Conservation (phyloP, 1,140 invertebrate genomes). For the Calliphora vicina region DNA sequence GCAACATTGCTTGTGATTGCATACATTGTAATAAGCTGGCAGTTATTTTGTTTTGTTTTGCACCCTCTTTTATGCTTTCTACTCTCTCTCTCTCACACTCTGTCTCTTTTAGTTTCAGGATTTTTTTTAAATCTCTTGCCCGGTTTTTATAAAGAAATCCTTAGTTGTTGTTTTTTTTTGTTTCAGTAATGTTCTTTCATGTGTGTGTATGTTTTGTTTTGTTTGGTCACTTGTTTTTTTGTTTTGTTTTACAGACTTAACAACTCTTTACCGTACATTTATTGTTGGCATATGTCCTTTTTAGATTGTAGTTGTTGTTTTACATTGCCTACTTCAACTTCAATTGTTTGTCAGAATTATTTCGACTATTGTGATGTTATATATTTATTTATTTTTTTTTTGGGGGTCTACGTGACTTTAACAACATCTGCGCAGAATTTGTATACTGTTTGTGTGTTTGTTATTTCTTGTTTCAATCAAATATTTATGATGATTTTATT, state of each 20-base stretch:
- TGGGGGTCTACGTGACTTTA: slow-evolving; percentile 22
- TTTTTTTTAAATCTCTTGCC: too few relatives aligned
- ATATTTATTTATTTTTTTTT: background rate
- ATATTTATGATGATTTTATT: background rate
- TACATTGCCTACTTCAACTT: background rate
- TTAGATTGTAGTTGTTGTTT: too few relatives aligned
- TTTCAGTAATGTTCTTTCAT: background rate
- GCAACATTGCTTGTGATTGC: too few relatives aligned
- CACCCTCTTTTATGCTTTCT: background rate
- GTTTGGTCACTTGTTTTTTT: background rate
- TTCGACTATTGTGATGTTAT: background rate
- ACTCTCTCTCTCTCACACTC: background rate
- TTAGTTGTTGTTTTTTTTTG: background rate
- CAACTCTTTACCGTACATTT: background rate
- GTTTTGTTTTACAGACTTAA: background rate
- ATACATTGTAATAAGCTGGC: too few relatives aligned
- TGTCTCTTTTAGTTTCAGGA: background rate
- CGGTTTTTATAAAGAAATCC: background rate
- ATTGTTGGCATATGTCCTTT: slow-evolving; percentile 13
- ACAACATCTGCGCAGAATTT: slow-evolving; percentile 24
- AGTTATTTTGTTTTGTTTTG: too few relatives aligned
- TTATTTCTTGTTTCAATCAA: background rate
- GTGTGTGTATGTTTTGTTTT: background rate
- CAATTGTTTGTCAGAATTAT: background rate
- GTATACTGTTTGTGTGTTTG: background rate